Base-by-base conservation (phyloP, 2,113 vertebrate species). In the Tachysurus vachellii region DNA sequence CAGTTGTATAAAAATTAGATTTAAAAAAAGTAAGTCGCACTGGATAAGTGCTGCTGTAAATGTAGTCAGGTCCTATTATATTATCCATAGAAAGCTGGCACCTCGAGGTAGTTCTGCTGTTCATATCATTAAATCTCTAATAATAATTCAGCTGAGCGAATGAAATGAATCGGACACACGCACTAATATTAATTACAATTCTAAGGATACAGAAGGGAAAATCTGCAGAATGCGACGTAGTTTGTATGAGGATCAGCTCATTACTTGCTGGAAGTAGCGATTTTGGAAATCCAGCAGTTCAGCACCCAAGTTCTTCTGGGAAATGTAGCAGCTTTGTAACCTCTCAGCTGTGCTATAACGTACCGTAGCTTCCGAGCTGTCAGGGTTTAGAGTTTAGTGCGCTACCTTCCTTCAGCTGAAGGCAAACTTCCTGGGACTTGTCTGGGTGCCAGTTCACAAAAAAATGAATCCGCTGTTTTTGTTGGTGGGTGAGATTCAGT, bases 281-380 rank as follows among this genome's bases (percentile, higher is more conserved):
- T 68, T 68, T 83, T 54, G 14, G 62, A 83, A 57, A 53, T 84
- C 36, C 53, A 54, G 70, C 28, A 84, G 53, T 85, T 85, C 53
- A 85, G 83, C 54, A 75, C 50, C 26, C 23, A 5, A 21, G 83
- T 28, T 53, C 50, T 84, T 73, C 83, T 71, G 83, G 83, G 83
- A 73, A 84, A 82, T 47, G 42, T n/a, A 42, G n/a, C 66, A 56
- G 83, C 83, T 84, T 42, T 73, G 83, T 57, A 28, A 84, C 80
- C 42, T 54, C 82, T 83, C 81, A 66, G 81, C 81, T 26, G 13
- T 66, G 81, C 28, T 50, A 19, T 50, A 53, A 62, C 11, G 54
- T 50, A 53, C 44, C 11, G 54, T 26, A 71, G 83, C 83, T 57
- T 59, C 70, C 54, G n/a, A 61, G 56, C 83, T 85, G 84, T 77